Conservation (phyloP, 2,888 invertebrate species). For the Eremobia ochroleuca region DNA sequence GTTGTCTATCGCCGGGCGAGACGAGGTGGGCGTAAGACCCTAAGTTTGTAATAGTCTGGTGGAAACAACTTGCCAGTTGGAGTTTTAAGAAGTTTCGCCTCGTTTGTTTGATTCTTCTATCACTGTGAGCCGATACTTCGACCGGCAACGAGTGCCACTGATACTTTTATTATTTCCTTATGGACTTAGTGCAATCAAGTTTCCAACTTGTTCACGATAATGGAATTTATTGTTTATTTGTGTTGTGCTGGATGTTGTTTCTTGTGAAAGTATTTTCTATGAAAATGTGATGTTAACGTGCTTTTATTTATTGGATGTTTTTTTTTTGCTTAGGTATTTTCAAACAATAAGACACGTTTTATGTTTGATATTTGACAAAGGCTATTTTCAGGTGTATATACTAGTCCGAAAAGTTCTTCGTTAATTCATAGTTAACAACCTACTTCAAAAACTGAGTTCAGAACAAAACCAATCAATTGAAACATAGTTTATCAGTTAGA, state of each 20-base stretch:
- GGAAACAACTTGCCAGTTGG: conserved; percentile 73
- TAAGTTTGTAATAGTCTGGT: conserved; percentile 84
- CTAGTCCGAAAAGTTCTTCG: neutral
- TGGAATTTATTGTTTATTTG: conserved; percentile 75
- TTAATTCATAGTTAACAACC: neutral
- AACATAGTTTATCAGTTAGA: neutral
- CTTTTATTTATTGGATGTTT: neutral
- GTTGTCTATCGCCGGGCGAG: conserved; percentile 71
- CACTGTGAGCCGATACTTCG: conserved; percentile 76
- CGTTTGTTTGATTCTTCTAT: conserved; percentile 85
- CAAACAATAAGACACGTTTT: neutral
- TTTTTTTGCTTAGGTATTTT: neutral
- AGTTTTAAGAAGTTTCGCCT: conserved; percentile 82
- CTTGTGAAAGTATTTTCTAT: conserved; percentile 22
- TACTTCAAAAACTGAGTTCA: neutral
- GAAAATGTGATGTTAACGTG: neutral
- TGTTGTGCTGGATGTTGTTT: conserved; percentile 58
- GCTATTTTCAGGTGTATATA: neutral
- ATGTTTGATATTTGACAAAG: neutral
- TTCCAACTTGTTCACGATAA: conserved; percentile 73
- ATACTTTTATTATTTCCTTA: conserved; percentile 87
- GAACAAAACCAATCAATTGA: neutral
- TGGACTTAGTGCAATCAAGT: conserved; percentile 79
- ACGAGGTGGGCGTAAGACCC: conserved; percentile 59
- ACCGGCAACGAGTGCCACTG: conserved; percentile 76